Percentiles rank a stretch among this genome's conserved stretches.
Conservation (phyloP, 2,113 vertebrate species). For the Geococcyx californianus region DNA sequence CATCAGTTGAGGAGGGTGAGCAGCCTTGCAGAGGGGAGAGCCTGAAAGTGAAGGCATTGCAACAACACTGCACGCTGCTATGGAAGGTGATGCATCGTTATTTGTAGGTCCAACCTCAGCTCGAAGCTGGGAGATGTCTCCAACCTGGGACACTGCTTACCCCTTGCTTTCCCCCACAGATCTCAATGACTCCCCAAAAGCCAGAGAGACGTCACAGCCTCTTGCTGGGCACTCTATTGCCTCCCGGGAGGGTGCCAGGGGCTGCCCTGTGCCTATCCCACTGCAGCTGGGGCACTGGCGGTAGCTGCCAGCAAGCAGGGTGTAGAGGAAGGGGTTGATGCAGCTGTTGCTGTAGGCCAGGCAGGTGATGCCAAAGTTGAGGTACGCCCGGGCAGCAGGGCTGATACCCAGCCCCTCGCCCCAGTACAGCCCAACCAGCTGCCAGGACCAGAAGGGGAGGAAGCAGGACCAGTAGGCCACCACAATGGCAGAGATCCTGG, state of each 20-base stretch:
- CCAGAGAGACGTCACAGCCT: neutral
- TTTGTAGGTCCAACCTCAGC: neutral
- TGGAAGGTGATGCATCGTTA: neutral
- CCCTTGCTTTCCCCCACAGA: neutral
- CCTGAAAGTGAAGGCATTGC: neutral
- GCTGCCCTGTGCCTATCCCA: rapidly evolving
- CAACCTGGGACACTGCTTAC: neutral
- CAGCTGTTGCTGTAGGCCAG: conserved; percentile 88
- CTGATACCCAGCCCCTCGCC: conserved; percentile 67
- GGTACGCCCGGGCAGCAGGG: conserved; percentile 75
- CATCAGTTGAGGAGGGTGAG: neutral
- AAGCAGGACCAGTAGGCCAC: conserved; percentile 86
- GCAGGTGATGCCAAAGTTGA: conserved; percentile 86
- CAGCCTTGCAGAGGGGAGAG: neutral
- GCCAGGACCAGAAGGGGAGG: conserved; percentile 89
- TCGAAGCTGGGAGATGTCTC: neutral
- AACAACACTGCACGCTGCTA: neutral
- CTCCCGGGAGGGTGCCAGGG: neutral
- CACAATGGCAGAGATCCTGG: conserved; percentile 82
- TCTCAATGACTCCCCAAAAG: neutral
- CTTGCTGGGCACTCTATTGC: rapidly evolving
- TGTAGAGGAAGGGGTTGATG: conserved; percentile 86
- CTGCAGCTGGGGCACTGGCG: conserved; percentile 6
- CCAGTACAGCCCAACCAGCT: conserved; percentile 78
- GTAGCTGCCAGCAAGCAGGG: conserved; percentile 79